Base-by-base conservation (phyloP, 2,113 vertebrate species). In the Macroglossus sobrinus region DNA sequence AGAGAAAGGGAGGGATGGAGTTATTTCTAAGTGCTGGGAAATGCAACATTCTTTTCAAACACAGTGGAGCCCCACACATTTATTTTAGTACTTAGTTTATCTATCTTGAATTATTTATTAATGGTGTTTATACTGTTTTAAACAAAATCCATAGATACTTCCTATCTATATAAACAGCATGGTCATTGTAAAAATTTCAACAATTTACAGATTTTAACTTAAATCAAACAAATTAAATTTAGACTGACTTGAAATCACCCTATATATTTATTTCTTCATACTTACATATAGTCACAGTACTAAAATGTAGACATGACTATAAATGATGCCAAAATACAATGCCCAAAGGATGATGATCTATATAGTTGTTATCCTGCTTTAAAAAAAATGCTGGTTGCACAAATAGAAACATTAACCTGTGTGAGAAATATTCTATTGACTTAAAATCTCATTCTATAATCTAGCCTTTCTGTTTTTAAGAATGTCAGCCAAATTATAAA, bases 41-140 rank as follows among this genome's bases (percentile, higher is more conserved):
- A 96, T 78, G 10, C 40, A 84, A 68, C 5, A 28, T 3, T 91
- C 38, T 92, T 93, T 88, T 86, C 47, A 93, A 35, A 38, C 7
- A 59, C 28, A n/a, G 3, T 71, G 40, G 2, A 89, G 43, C 38
- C 38, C 18, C 40, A 50, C 13, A 3, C 64, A 6, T 18, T n/a
- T 53, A 18, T 19, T 43, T 82, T 16, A 24, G 47, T 93, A 76
- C 50, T 94, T 50, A 72, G 63, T 64, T 64, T 16, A 2, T 0
- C 45, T 93, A 97, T 92, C 89, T 64, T 84, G 11, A 4, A 30
- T 82, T 82, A 84, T 89, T 97, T 96, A 30, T 92, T 66, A 95
- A 47, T 93, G 66, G 66, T 33, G 64, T 63, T 81, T 87, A 79
- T 16, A 38, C 38, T 80, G 22, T 22, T 92, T 82, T 89, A 43